These are phyloP conservation scores for Danionella dracula DNA, from an alignment of 2,797 vertebrate genomes.

Conservation along the genomic window DNA sequence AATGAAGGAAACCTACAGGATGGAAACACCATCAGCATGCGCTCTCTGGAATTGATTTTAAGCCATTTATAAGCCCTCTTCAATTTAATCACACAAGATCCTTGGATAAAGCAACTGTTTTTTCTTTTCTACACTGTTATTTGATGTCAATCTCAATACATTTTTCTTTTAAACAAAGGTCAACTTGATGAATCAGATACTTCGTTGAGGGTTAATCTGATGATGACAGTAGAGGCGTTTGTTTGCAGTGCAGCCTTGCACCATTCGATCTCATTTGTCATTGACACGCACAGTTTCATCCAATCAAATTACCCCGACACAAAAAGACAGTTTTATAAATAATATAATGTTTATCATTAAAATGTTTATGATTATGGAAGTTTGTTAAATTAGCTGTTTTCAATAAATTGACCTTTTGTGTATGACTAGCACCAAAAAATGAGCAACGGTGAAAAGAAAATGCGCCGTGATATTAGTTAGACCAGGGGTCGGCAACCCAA, in stretches of 20 bases:
- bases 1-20: conserved; percentile 10
- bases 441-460: too few relatives aligned
- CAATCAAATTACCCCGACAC: background rate
- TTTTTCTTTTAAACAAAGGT: conserved; percentile 3
- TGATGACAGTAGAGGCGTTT: conserved; percentile 33
- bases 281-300: background rate
- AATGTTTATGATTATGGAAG: too few relatives aligned
- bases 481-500: too few relatives aligned
- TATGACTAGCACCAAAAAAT: too few relatives aligned
- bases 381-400: too few relatives aligned
- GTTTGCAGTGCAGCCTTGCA: conserved; percentile 9
- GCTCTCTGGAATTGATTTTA: conserved; percentile 22
- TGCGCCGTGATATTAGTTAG: too few relatives aligned
- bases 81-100: conserved; percentile 17
- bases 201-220: conserved; percentile 21
- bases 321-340: background rate
- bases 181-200: conserved; percentile 22
- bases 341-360: too few relatives aligned
- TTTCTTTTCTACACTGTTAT: background rate
- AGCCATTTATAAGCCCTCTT: conserved; percentile 25
- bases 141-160: background rate
- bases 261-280: background rate
- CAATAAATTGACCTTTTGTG: too few relatives aligned
- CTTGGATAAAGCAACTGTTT: conserved; percentile 2
- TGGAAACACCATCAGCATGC: conserved; percentile 28